Percentiles rank a stretch among this genome's conserved stretches.
Conservation (phyloP, 2,113 vertebrate species). For the Vanacampus margaritifer region DNA sequence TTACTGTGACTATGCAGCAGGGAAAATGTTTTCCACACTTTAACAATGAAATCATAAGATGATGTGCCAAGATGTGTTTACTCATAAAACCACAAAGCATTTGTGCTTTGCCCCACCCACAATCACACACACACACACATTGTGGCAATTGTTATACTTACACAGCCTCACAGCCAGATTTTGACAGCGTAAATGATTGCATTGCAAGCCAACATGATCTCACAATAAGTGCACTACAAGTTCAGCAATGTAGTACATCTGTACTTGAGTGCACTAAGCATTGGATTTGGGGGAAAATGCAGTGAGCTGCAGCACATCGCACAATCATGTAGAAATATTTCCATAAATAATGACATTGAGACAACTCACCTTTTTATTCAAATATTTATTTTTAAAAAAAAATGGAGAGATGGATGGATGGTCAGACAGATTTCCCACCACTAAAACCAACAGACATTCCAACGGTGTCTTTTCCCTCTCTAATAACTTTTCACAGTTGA, state of each 20-base stretch:
- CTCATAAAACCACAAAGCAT: constrained; percentile 3
- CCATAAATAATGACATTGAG: background rate
- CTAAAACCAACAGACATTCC: background rate
- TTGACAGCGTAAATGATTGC: background rate
- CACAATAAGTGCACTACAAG: background rate
- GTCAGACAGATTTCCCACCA: background rate
- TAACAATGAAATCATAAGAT: constrained; percentile 1
- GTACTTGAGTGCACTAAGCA: too few relatives aligned
- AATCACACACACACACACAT: background rate
- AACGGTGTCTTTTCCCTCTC: background rate
- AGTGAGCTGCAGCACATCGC: background rate
- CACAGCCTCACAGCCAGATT: background rate
- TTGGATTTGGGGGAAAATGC: background rate
- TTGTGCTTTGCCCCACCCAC: constrained; percentile 4
- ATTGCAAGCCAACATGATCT: background rate
- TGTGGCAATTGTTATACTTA: background rate
- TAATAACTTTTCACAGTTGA: too few relatives aligned
- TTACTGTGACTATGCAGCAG: background rate
- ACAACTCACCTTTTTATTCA: too few relatives aligned
- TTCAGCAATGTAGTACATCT: background rate
- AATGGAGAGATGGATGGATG: background rate
- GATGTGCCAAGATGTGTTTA: background rate
- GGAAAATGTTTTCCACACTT: background rate
- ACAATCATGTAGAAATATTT: background rate
- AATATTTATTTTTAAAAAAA: too few relatives aligned